phyloP scores from a whole-genome alignment of 1,140 invertebrate species.

The Brachionus paranguensis region DNA sequence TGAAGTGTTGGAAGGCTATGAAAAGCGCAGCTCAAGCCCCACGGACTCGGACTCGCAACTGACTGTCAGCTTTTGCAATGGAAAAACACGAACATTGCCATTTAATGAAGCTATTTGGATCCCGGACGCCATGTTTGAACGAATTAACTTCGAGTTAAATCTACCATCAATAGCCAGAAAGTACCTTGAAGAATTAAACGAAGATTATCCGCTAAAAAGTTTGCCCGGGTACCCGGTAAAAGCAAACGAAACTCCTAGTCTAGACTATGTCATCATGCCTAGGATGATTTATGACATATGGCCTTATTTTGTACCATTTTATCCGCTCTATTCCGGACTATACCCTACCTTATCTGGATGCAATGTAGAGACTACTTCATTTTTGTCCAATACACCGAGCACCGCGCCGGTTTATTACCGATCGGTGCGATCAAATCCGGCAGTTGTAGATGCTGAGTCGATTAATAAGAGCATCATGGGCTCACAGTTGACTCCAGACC shows the following conservation, averaged over 20 bases:
- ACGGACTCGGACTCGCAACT: background rate
- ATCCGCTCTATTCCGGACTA: background rate
- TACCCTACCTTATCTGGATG: background rate
- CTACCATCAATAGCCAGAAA: background rate
- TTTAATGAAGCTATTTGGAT: slow-evolving; percentile 38
- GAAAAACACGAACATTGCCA: background rate
- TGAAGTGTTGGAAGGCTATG: slow-evolving; percentile 49
- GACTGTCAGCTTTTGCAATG: slow-evolving; percentile 14
- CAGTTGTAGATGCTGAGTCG: slow-evolving; percentile 2
- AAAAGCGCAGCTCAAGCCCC: slow-evolving; percentile 43
- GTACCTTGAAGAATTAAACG: background rate
- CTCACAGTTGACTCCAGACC: background rate
- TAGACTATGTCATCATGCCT: background rate
- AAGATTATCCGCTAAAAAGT: background rate
- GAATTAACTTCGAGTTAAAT: slow-evolving; percentile 22
- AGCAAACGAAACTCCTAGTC: background rate
- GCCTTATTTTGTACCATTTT: slow-evolving; percentile 36
- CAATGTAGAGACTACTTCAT: background rate
- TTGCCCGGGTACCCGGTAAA: background rate
- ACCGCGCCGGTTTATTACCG: background rate
- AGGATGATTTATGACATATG: slow-evolving; percentile 31
- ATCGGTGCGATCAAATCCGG: background rate
- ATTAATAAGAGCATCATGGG: slow-evolving; percentile 17
- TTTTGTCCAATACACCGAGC: background rate
- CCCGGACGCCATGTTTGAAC: slow-evolving; percentile 34